phyloP scores from a whole-genome alignment of 1,140 invertebrate species.

The Heliothis subflexa region DNA sequence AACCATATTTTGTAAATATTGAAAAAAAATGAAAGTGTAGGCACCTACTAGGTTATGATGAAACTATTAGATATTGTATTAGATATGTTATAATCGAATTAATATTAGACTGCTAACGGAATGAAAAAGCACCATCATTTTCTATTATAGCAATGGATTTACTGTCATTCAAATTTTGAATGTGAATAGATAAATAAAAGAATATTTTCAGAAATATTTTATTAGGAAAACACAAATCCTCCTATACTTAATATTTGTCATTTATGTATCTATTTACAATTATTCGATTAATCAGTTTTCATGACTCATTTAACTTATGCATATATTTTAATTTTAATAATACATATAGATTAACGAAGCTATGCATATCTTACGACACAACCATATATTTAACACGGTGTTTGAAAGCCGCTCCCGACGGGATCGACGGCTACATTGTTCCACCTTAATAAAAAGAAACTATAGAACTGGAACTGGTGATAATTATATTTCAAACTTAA shows the following conservation, averaged over 20 bases:
- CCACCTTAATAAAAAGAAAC: conserved; percentile 78
- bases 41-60: too few species aligned
- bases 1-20: too few species aligned
- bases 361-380: conserved; percentile 86
- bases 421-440: conserved; percentile 69
- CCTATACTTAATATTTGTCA: conserved; percentile 75
- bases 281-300: conserved; percentile 75
- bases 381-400: conserved; percentile 86
- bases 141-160: conserved; percentile 1
- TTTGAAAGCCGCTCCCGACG: conserved; percentile 59
- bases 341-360: conserved; percentile 83
- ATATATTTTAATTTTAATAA: conserved; percentile 73
- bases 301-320: conserved; percentile 75
- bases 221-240: conserved; percentile 83
- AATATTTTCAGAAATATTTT: conserved; percentile 75
- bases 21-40: too few species aligned
- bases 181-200: conserved; percentile 59
- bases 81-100: background rate
- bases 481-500: conserved; percentile 84
- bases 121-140: conserved; percentile 16
- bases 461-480: conserved; percentile 84
- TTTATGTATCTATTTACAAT: conserved; percentile 82
- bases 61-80: too few species aligned
- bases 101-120: conserved; percentile 11
- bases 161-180: background rate